These are phyloP conservation scores for Cebidichthys violaceus DNA, from an alignment of 2,113 vertebrate genomes.

Conservation along the genomic window DNA sequence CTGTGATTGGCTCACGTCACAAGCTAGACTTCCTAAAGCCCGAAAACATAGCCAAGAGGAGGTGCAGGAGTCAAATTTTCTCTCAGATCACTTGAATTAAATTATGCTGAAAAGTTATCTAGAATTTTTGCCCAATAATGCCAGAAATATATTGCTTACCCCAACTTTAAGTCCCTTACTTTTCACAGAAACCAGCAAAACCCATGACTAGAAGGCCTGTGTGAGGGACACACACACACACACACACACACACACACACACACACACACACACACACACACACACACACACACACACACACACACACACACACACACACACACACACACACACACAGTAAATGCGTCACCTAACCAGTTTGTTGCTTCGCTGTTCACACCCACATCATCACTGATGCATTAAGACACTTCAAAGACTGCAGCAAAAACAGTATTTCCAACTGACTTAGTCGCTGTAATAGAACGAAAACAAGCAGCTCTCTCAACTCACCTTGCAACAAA, in stretches of 20 bases:
- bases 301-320: slow-evolving; percentile 1
- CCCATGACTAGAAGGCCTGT: neutral
- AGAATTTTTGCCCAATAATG: too few relatives aligned
- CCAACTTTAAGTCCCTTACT: too few relatives aligned
- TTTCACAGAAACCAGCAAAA: neutral
- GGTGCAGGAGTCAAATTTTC: too few relatives aligned
- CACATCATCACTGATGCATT: slow-evolving; percentile 8
- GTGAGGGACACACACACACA: neutral
- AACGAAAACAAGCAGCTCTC: neutral
- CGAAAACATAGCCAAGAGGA: too few relatives aligned
- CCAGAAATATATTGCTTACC: too few relatives aligned
- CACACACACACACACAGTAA: slow-evolving; percentile 18
- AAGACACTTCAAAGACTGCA: neutral
- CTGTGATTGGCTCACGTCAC: too few relatives aligned
- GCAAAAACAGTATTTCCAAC: slow-evolving; percentile 9
- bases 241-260: neutral
- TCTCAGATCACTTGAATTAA: too few relatives aligned
- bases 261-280: neutral
- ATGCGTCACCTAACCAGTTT: slow-evolving; percentile 18
- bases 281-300: slow-evolving; percentile 7
- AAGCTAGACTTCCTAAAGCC: too few relatives aligned
- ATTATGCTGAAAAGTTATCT: too few relatives aligned
- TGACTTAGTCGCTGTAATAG: neutral
- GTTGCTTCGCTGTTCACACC: slow-evolving; percentile 6
- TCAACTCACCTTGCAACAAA: neutral